A percentile compares a stretch with the other conserved stretches of the same genome.
phyloP scores from a whole-genome alignment of 2,888 invertebrate species.

The Tuta absoluta region DNA sequence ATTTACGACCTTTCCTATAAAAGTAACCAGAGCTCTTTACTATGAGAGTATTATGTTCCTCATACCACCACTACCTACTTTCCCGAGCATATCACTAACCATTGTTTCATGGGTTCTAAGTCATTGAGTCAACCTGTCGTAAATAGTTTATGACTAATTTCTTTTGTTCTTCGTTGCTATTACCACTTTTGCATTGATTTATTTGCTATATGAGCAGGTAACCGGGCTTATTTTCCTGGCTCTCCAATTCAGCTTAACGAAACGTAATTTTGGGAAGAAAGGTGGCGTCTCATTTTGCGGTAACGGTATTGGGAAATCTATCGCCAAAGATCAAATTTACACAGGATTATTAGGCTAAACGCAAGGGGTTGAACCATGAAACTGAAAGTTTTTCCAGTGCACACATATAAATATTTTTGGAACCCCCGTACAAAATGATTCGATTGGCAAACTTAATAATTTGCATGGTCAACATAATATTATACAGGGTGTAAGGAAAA shows the following conservation, averaged over 20 bases:
- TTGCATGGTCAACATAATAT: too few species aligned
- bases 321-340: not conserved
- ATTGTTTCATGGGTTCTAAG: conserved; percentile 31
- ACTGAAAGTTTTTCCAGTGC: too few species aligned
- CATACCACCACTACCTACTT: conserved; percentile 7
- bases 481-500: too few species aligned
- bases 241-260: too few species aligned
- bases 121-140: conserved; percentile 11
- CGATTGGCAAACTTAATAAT: too few species aligned
- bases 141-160: conserved; percentile 6
- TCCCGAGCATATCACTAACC: conserved; percentile 16
- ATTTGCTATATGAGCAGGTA: not conserved
- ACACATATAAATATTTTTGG: too few species aligned
- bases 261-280: too few species aligned
- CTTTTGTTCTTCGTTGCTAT: conserved; percentile 5
- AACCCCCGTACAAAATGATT: too few species aligned
- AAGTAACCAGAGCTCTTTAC: conserved; percentile 32
- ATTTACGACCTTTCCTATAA: conserved; percentile 38
- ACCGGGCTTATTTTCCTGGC: too few species aligned
- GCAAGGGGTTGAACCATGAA: too few species aligned
- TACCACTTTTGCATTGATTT: not conserved
- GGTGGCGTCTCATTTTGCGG: too few species aligned
- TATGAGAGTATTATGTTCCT: conserved; percentile 43
- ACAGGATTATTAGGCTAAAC: too few species aligned
- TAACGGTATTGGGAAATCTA: not conserved